Percentiles rank a stretch among this genome's conserved stretches.
These are phyloP conservation scores for Rhizoglyphus robini DNA, from an alignment of 1,140 invertebrate genomes.

Conservation along the genomic window DNA sequence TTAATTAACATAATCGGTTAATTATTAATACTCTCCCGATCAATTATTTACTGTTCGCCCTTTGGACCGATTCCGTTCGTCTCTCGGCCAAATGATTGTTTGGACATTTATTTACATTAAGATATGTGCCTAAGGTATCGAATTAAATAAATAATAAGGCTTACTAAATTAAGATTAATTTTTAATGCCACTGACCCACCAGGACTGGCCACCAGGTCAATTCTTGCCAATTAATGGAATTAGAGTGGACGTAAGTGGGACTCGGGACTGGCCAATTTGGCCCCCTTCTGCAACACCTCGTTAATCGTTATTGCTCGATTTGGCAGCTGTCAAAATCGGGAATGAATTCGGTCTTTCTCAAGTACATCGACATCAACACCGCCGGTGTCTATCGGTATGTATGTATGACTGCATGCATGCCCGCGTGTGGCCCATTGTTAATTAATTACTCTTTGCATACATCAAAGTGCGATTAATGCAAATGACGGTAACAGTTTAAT, in stretches of 20 bases:
- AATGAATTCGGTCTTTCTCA: slow-evolving; percentile 27
- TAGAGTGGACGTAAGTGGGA: slow-evolving; percentile 26
- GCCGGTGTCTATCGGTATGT: slow-evolving; percentile 23
- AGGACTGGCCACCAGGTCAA: slow-evolving; percentile 27
- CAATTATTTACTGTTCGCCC: neutral
- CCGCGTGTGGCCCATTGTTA: neutral
- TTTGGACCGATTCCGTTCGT: neutral
- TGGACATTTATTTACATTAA: neutral
- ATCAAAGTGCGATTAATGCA: no score
- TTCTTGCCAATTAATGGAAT: slow-evolving; percentile 27
- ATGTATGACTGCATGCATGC: neutral
- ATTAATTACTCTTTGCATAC: neutral
- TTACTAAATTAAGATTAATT: slow-evolving; percentile 12
- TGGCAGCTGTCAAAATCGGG: slow-evolving; percentile 27
- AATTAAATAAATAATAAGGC: neutral
- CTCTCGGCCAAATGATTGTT: neutral
- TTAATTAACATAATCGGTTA: slow-evolving; percentile 19
- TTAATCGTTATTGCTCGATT: neutral
- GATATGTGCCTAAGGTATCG: slow-evolving; percentile 20
- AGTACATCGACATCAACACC: slow-evolving; percentile 27
- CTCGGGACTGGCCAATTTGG: no score
- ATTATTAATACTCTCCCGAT: slow-evolving; percentile 14
- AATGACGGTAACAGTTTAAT: no score
- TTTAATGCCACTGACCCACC: neutral
- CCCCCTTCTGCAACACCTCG: no score